Base-by-base conservation (phyloP, 1,140 invertebrate genomes). In the Cheumatopsyche charites region DNA sequence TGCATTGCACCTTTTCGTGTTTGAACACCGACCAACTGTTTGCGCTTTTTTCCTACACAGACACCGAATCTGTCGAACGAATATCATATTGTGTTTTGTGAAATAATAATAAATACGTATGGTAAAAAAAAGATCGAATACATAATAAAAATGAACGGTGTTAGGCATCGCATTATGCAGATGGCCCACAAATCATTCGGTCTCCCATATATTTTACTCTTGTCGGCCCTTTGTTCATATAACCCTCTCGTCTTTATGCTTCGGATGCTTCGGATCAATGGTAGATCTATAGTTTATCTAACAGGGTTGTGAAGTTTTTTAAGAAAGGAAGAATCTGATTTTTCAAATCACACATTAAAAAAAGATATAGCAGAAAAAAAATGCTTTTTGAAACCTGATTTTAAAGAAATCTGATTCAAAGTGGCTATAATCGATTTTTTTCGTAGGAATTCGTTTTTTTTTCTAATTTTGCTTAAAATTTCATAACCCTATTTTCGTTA, bases 181-280 rank as follows among this genome's bases (percentile, higher is more conserved):
- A 72, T 67, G 52, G 63, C 65, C 58, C 71, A 47, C 63, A 67
- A 67, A 67, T 72, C 63, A 67, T 72, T 67, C 62, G 41, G 29
- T 67, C 23, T 15, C 42, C 42, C 65, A 47, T 49, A n/a, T n/a
- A 49, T 67, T 67, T 49, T 45, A 67, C 43, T 43, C 5, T 7
- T 42, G 62, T 43, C 36, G 62, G 23, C 15, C 62, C 42, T 65
- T 65, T 65, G 36, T 65, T 42, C 62, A 47, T 65, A 65, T 65
- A 65, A 58, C 55, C 55, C 55, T 58, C 55, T 58, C 55, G 21
- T 58, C 55, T 58, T 58, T 58, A 58, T 58, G 55, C 55, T 58
- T 58, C 55, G 23, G 23, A 58, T 58, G 55, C 23, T 58, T 58
- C 55, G 21, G 21, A 58, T 58, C 23, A 58, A 58, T 58, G 29